These are phyloP conservation scores for Microcebus ravelobensis DNA, from an alignment of 2,113 vertebrate genomes.

Conservation along the genomic window DNA sequence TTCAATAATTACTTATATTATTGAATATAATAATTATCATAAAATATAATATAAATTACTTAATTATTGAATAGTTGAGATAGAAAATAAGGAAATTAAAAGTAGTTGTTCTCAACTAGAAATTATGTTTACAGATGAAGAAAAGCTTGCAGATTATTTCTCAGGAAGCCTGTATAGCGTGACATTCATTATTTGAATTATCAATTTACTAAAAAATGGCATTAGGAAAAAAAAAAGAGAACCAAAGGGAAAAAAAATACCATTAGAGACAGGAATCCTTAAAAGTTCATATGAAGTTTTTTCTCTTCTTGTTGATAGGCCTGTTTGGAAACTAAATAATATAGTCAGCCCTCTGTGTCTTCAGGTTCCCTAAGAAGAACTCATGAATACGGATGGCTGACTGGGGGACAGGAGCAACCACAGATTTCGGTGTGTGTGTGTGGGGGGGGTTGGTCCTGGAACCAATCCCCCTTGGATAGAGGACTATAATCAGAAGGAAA, in stretches of 20 bases:
- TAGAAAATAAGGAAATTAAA: slow-evolving; percentile 2
- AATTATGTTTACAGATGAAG: background rate
- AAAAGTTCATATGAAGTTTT: background rate
- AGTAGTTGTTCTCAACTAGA: background rate
- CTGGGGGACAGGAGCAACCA: background rate
- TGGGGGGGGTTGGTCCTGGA: background rate
- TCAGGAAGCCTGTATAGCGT: background rate
- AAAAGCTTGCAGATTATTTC: background rate
- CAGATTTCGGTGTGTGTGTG: background rate
- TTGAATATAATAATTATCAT: background rate
- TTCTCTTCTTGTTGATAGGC: background rate
- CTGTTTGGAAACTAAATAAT: background rate
- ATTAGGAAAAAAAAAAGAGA: background rate
- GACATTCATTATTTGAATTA: slow-evolving; percentile 37
- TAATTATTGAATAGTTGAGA: background rate
- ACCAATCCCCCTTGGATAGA: background rate
- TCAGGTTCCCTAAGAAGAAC: background rate
- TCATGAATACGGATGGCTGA: background rate
- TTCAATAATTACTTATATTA: background rate
- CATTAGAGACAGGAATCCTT: background rate
- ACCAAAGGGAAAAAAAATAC: background rate
- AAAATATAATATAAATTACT: background rate
- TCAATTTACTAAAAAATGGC: slow-evolving; percentile 25
- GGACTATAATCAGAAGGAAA: slow-evolving; percentile 2
- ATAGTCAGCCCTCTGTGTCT: background rate